These are phyloP conservation scores for Nanorana parkeri DNA, from an alignment of 2,113 vertebrate species.

Conservation along the genomic window DNA sequence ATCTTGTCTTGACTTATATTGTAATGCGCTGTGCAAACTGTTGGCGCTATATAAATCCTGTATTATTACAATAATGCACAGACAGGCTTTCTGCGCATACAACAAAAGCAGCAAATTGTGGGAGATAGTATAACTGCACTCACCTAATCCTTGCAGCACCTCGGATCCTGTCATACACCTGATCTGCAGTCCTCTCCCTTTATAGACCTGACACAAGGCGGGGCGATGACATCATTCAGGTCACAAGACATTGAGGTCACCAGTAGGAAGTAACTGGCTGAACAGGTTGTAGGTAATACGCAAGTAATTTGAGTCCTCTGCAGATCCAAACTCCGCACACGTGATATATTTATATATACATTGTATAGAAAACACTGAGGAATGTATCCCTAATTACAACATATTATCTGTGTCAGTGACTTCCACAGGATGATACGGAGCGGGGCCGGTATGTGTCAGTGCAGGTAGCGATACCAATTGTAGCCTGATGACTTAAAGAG, in stretches of 20 bases:
- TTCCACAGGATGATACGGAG: background rate
- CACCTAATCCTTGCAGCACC: background rate
- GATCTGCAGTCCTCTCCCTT: background rate
- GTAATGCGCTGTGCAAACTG: too few species aligned
- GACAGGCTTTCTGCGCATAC: background rate
- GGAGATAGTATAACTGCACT: background rate
- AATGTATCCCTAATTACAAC: background rate
- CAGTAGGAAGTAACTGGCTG: slow-evolving; percentile 22
- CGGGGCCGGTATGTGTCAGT: too few species aligned
- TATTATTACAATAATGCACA: too few species aligned
- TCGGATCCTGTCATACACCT: background rate
- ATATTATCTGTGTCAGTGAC: background rate
- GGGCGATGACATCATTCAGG: slow-evolving; percentile 8
- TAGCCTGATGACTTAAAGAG: too few species aligned
- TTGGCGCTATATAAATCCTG: too few species aligned
- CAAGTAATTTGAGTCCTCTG: background rate
- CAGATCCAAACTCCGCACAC: background rate
- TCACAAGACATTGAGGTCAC: slow-evolving; percentile 46
- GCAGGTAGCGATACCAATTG: too few species aligned
- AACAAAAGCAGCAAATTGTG: background rate
- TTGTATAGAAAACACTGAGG: background rate
- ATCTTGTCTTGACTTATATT: too few species aligned
- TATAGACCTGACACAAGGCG: background rate
- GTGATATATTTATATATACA: background rate
- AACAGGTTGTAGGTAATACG: slow-evolving; percentile 10